Conservation (phyloP, 2,797 vertebrate species). For the Psittacula derbiana region DNA sequence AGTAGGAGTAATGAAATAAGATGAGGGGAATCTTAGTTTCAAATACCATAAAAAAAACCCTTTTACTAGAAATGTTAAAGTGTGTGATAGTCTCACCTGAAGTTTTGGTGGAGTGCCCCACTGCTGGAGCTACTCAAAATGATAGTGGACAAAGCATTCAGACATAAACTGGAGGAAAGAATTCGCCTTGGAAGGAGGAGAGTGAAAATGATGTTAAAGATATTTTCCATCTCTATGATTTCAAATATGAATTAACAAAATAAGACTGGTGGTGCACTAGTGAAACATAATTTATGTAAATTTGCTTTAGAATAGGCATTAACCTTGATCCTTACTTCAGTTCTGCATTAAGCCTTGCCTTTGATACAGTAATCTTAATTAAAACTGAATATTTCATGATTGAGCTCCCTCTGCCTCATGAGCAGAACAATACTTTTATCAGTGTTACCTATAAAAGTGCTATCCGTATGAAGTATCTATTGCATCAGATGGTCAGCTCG, state of each 20-base stretch:
- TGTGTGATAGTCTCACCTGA: neutral
- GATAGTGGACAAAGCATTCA: neutral
- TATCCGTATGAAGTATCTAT: neutral
- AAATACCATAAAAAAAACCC: neutral
- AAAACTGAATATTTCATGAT: constrained; percentile 68
- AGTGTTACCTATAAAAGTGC: constrained; percentile 18
- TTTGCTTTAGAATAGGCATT: constrained; percentile 61
- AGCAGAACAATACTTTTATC: constrained; percentile 15
- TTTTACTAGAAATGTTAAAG: neutral
- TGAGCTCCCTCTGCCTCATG: constrained; percentile 47
- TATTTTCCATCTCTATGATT: constrained; percentile 1
- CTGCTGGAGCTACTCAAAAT: neutral
- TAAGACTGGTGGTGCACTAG: constrained; percentile 12
- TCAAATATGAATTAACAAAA: constrained; percentile 44
- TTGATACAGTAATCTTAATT: constrained; percentile 72
- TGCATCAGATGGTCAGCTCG: neutral
- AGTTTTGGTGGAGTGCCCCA: neutral
- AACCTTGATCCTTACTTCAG: constrained; percentile 55
- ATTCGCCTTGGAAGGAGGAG: neutral
- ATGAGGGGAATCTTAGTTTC: constrained; percentile 13
- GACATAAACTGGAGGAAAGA: neutral
- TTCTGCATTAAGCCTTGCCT: constrained; percentile 63
- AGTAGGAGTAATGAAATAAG: constrained; percentile 45
- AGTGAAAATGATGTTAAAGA: neutral
- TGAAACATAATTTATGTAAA: constrained; percentile 64